Percentiles rank a stretch among this genome's conserved stretches.
phyloP scores from a whole-genome alignment of 2,888 invertebrate species.

The Orchesella flavescens region DNA sequence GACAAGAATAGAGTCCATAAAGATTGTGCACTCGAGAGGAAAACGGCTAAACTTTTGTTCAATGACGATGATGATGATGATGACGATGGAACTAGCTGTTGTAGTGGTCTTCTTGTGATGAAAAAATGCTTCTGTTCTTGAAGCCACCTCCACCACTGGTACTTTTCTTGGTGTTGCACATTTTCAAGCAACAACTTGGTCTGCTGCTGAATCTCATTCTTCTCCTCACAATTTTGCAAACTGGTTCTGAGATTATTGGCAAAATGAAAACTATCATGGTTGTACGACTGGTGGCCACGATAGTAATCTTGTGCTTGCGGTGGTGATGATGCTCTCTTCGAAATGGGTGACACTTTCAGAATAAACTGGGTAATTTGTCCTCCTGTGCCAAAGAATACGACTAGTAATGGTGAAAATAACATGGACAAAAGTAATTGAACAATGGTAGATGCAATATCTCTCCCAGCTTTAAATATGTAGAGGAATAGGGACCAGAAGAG shows the following conservation, averaged over 20 bases:
- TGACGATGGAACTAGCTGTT: slow-evolving; percentile 13
- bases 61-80: slow-evolving; percentile 36
- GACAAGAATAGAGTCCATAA: slow-evolving; percentile 48
- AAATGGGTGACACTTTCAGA: slow-evolving; percentile 14
- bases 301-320: slow-evolving; percentile 2
- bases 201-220: slow-evolving; percentile 8
- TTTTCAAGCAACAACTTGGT: background rate
- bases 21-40: slow-evolving; percentile 55
- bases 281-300: slow-evolving; percentile 11
- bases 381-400: slow-evolving; percentile 20
- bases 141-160: slow-evolving; percentile 20
- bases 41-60: slow-evolving; percentile 58
- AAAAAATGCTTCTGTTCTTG: slow-evolving; percentile 39
- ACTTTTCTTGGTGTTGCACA: slow-evolving; percentile 17
- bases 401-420: slow-evolving; percentile 13
- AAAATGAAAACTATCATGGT: slow-evolving; percentile 34
- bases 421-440: slow-evolving; percentile 38
- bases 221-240: slow-evolving; percentile 31
- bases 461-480: slow-evolving; percentile 13
- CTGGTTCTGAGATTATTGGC: slow-evolving; percentile 41
- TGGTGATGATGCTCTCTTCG: background rate
- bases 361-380: slow-evolving; percentile 20
- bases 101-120: slow-evolving; percentile 26
- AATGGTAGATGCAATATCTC: slow-evolving; percentile 37
- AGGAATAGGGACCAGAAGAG: slow-evolving; percentile 36